A percentile compares a stretch with the other conserved stretches of the same genome.
phyloP scores from a whole-genome alignment of 2,888 invertebrate genomes.

The Syritta pipiens region DNA sequence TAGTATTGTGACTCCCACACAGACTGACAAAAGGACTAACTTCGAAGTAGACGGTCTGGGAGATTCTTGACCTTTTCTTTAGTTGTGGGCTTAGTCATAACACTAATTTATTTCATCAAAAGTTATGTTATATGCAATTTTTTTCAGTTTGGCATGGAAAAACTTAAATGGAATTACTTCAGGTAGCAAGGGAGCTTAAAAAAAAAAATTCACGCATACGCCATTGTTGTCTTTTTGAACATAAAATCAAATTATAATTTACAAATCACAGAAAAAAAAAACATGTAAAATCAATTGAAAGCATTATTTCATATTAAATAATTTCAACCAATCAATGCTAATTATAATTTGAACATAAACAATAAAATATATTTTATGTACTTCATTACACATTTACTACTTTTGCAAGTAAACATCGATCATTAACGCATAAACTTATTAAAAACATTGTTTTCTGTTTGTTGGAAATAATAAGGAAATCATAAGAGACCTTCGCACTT shows the following conservation, averaged over 20 bases:
- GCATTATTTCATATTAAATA: conserved; percentile 35
- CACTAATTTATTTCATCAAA: no score
- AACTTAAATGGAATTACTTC: no score
- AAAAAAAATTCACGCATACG: conserved; percentile 20
- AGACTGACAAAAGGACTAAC: no score
- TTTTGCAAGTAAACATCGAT: conserved; percentile 69
- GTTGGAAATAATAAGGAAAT: conserved; percentile 71
- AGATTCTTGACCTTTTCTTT: no score
- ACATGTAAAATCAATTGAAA: conserved; percentile 24
- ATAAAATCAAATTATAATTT: not conserved
- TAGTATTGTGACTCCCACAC: no score
- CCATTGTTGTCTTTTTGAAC: no score
- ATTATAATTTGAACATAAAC: conserved; percentile 51
- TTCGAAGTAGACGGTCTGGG: no score
- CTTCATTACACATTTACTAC: conserved; percentile 67
- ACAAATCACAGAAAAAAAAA: not conserved
- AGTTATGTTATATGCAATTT: no score
- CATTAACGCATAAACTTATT: conserved; percentile 60
- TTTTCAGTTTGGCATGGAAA: no score
- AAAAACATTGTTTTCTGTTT: no score
- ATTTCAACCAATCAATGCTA: conserved; percentile 53
- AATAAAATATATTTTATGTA: conserved; percentile 57
- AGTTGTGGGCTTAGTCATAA: no score
- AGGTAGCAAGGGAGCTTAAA: no score
- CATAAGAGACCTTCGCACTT: conserved; percentile 54